phyloP scores from a whole-genome alignment of 2,113 vertebrate species.

The Anarrhichthys ocellatus region DNA sequence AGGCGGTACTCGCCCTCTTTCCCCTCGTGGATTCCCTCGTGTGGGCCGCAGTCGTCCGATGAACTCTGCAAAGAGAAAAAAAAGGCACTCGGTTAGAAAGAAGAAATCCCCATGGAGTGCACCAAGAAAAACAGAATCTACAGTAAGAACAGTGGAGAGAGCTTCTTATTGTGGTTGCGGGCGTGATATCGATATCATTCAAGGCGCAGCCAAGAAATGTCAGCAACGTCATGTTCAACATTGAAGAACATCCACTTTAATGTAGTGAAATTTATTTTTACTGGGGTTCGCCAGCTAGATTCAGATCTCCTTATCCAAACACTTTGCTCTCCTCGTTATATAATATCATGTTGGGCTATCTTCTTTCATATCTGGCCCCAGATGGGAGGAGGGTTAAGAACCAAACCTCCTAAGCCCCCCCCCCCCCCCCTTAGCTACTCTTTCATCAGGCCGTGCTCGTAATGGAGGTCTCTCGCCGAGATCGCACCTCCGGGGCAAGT shows the following conservation, averaged over 20 bases:
- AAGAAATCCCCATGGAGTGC: not conserved
- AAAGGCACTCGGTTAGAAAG: constrained; percentile 42
- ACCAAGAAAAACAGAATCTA: not conserved
- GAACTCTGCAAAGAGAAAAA: constrained; percentile 86
- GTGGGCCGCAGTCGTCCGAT: constrained; percentile 90
- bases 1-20: constrained; percentile 88
- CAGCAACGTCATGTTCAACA: constrained; percentile 14
- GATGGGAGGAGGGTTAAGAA: constrained; percentile 42
- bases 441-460: constrained; percentile 76
- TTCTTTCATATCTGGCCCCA: constrained; percentile 59
- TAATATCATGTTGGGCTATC: constrained; percentile 53
- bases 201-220: constrained; percentile 20
- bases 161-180: not conserved
- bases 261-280: not conserved
- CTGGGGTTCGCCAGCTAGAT: not conserved
- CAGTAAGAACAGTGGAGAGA: not conserved
- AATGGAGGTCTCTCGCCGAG: constrained; percentile 64
- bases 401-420: constrained; percentile 57
- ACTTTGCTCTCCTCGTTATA: constrained; percentile 23
- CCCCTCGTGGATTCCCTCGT: constrained; percentile 78
- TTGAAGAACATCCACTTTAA: not conserved
- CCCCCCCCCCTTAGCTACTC: constrained; percentile 57
- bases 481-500: constrained; percentile 51
- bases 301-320: constrained; percentile 23
- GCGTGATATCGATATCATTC: constrained; percentile 1